A percentile compares a stretch with the other conserved stretches of the same genome.
phyloP scores from a whole-genome alignment of 1,140 invertebrate genomes.

The Drosophila novamexicana region DNA sequence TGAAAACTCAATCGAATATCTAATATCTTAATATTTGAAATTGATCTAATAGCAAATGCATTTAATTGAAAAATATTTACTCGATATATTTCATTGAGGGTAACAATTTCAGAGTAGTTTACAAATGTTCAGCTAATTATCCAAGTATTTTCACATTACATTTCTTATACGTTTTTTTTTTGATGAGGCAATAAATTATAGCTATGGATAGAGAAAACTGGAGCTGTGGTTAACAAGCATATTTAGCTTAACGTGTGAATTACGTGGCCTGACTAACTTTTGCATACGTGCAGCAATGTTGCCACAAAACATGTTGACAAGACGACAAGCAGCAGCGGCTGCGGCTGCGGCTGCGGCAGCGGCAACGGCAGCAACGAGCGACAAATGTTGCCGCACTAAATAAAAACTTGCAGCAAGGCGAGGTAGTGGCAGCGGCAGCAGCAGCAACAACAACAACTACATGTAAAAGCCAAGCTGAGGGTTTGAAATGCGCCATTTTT shows the following conservation, averaged over 20 bases:
- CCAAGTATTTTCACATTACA: background rate
- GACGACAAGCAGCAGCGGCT: conserved; percentile 52
- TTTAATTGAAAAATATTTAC: no score
- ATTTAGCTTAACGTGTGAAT: conserved; percentile 77
- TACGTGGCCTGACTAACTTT: conserved; percentile 72
- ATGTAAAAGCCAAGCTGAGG: conserved; percentile 33
- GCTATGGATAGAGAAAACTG: conserved; percentile 7
- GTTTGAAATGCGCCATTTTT: conserved; percentile 81
- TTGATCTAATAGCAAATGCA: no score
- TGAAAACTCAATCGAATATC: no score
- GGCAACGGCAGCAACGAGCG: conserved; percentile 36
- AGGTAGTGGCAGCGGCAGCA: conserved; percentile 42
- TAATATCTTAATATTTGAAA: no score
- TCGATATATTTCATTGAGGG: no score
- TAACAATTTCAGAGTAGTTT: no score
- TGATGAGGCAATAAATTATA: conserved; percentile 25
- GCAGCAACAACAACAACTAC: conserved; percentile 27
- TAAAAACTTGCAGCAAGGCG: conserved; percentile 54
- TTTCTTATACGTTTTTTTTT: conserved; percentile 1
- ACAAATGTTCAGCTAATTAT: no score
- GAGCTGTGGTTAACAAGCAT: conserved; percentile 52
- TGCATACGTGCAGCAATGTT: conserved; percentile 79
- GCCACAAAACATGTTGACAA: conserved; percentile 59
- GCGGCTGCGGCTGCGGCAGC: conserved; percentile 23
- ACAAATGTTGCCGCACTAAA: conserved; percentile 45